Base-by-base conservation (phyloP, 2,113 vertebrate species). In the Petaurus breviceps region DNA sequence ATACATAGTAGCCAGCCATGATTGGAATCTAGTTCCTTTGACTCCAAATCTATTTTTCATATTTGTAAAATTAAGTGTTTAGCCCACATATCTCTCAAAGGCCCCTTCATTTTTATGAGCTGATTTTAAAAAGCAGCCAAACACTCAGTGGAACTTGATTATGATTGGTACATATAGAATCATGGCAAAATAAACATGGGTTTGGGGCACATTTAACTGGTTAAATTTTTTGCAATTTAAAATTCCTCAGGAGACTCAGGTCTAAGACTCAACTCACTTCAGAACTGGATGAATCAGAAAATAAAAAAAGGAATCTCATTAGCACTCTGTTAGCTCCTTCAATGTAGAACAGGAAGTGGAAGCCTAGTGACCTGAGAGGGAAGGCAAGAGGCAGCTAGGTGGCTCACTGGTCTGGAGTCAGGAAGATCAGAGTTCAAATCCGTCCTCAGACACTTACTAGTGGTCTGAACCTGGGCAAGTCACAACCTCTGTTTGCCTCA, bases 221-320 rank as follows among this genome's bases (percentile, higher is more conserved):
- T 97, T 98, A 97, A 98, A 96, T 94, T 84, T 23, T 96, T 97
- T 96, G 96, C 91, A 97, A 97, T 95, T 94, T 91, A 93, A 97
- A 96, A 96, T 96, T 97, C 90, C 94, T 93, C 91, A 49, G 93
- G 93, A 97, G 94, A 92, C 89, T 94, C 51, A 54, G 94, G 92
- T 95, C 95, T 95, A 96, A 97, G 93, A 95, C 95, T 51, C 95
- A 93, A 97, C 92, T 96, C 96, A 96, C 94, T 77, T 77, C 25
- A 96, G 47, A 96, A 89, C 93, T 95, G 68, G 46, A 91, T 55
- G 47, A 96, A 68, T 93, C 91, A 53, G 54, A 89, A 51, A 89
- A 89, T 43, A 19, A 91, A 77, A 94, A 93, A 92, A 68, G 51
- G 28, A 94, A 77, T 11, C 94, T 96, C 94, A 96, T 97, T 96